A percentile compares a stretch with the other conserved stretches of the same genome.
These are phyloP conservation scores for Epirrhoe alternata DNA, from an alignment of 2,888 invertebrate species.

Conservation along the genomic window DNA sequence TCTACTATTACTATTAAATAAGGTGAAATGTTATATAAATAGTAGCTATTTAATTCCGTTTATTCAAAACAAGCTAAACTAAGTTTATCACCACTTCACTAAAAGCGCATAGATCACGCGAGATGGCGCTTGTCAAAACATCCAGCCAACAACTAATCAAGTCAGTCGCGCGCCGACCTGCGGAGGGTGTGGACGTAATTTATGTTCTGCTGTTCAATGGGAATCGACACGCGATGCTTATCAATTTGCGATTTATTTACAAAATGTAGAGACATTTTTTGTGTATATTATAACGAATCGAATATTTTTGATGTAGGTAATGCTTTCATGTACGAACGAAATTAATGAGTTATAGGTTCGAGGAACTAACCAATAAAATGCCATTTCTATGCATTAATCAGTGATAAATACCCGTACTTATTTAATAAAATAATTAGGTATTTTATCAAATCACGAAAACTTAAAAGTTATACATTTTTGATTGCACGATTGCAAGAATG, in stretches of 20 bases:
- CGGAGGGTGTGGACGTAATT: conserved; percentile 51
- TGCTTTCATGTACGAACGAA: no score
- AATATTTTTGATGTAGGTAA: background rate
- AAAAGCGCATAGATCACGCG: conserved; percentile 63
- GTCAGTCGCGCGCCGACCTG: conserved; percentile 54
- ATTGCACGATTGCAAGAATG: no score
- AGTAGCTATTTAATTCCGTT: background rate
- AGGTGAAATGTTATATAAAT: background rate
- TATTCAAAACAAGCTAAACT: conserved; percentile 4
- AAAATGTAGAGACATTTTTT: background rate
- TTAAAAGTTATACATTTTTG: no score
- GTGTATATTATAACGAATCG: background rate
- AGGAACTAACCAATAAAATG: no score
- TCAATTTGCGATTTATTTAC: conserved; percentile 53
- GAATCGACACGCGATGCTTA: conserved; percentile 51
- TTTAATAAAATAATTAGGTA: no score
- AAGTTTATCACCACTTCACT: conserved; percentile 28
- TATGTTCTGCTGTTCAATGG: conserved; percentile 46
- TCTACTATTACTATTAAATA: no score
- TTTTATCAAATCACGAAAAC: no score
- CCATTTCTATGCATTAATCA: no score
- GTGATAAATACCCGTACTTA: no score
- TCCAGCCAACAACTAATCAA: conserved; percentile 59
- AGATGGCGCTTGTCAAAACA: conserved; percentile 67
- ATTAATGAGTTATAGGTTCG: no score